Evolutionary conservation across 2,888 invertebrate genomes (phyloP).

Genomic region (Phanerotoma sp.): DNA sequence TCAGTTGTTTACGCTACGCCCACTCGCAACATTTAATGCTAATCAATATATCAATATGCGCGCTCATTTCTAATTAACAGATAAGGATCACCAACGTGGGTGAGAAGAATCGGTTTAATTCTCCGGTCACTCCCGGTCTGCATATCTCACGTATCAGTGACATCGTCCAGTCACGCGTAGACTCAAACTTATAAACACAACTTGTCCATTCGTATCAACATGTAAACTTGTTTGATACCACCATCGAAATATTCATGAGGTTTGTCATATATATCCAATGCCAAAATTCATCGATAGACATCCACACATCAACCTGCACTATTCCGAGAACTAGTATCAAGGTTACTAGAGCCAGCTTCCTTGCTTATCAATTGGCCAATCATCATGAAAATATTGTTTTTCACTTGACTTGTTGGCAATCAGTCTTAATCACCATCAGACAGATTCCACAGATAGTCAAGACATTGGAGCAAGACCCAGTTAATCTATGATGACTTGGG

Average conservation of each 20-base stretch:
- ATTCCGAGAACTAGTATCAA: conserved; percentile 31
- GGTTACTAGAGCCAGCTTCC: conserved; percentile 41
- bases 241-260: not conserved
- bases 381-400: conserved; percentile 34
- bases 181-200: not conserved
- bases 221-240: not conserved
- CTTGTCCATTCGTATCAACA: not conserved
- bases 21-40: conserved; percentile 20
- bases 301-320: too few species aligned
- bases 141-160: conserved; percentile 5
- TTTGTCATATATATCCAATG: too few species aligned
- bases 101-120: conserved; percentile 18
- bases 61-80: conserved; percentile 30
- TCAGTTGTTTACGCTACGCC: conserved; percentile 3
- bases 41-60: conserved; percentile 28
- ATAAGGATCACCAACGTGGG: conserved; percentile 24
- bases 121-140: conserved; percentile 3
- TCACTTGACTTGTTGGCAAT: conserved; percentile 14
- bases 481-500: conserved; percentile 2
- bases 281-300: too few species aligned
- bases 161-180: conserved; percentile 7
- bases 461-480: not conserved
- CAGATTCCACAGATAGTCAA: too few species aligned
- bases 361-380: conserved; percentile 26
- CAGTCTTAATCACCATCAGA: conserved; percentile 3